Evolutionary conservation across 1,140 invertebrate genomes (phyloP).

Genomic region (Diuraphis noxia): DNA sequence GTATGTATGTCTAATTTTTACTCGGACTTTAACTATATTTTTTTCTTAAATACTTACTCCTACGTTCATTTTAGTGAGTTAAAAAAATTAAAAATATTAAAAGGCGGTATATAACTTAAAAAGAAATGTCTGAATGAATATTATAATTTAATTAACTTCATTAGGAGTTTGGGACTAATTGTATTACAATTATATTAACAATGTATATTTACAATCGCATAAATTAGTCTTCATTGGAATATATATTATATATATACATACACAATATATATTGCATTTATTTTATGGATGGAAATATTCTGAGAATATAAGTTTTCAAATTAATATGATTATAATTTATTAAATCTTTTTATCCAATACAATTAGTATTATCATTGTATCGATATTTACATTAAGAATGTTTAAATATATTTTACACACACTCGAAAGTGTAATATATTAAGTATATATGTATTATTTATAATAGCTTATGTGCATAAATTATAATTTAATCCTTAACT

Average conservation of each 20-base stretch:
- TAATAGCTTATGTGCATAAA: not conserved
- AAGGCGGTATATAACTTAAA: not conserved
- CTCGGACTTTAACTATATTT: not conserved
- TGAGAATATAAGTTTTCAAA: not conserved
- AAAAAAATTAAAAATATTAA: not conserved
- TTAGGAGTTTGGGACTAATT: not conserved
- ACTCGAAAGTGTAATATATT: not conserved
- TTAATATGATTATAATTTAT: conserved; percentile 3
- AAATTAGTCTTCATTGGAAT: not conserved
- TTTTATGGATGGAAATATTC: not conserved
- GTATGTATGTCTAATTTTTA: not conserved
- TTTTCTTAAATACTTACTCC: not conserved
- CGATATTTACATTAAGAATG: not conserved
- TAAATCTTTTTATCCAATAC: not conserved
- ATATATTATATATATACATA: not conserved
- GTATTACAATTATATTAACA: not conserved
- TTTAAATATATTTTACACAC: not conserved
- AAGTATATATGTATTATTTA: not conserved
- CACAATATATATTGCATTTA: not conserved
- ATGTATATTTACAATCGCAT: not conserved
- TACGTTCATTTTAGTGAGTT: not conserved
- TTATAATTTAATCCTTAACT: not conserved
- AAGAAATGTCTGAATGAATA: conserved; percentile 3
- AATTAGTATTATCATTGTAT: not conserved
- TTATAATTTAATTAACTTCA: not conserved